Percentiles rank a stretch among this genome's conserved stretches.
phyloP scores from a whole-genome alignment of 2,113 vertebrate species.

The Cheirogaleus medius region DNA sequence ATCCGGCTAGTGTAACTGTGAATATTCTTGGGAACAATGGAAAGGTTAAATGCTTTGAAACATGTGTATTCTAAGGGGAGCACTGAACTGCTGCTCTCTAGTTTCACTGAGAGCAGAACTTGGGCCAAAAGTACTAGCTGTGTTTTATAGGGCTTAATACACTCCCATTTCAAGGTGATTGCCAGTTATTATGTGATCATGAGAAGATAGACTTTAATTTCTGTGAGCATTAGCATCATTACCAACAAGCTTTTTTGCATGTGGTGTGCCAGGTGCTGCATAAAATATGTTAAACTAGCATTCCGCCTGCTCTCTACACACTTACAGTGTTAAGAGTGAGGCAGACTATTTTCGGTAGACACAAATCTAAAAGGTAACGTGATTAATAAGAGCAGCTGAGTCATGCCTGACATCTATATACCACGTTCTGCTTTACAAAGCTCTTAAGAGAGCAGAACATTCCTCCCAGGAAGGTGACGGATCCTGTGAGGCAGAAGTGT shows the following conservation, averaged over 20 bases:
- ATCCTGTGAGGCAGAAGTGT: conserved; percentile 46
- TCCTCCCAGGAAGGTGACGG: conserved; percentile 36
- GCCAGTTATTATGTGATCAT: conserved; percentile 74
- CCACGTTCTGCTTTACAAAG: conserved; percentile 44
- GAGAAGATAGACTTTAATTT: conserved; percentile 75
- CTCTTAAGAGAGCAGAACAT: conserved; percentile 48
- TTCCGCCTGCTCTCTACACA: neutral
- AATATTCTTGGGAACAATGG: conserved; percentile 33
- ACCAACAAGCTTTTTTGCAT: conserved; percentile 54
- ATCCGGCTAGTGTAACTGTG: conserved; percentile 6
- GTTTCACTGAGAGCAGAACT: conserved; percentile 57
- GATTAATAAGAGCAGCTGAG: conserved; percentile 49
- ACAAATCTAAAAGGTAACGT: conserved; percentile 40
- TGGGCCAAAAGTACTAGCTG: conserved; percentile 65
- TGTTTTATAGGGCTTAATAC: conserved; percentile 71
- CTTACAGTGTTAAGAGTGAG: neutral
- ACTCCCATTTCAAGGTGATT: conserved; percentile 75
- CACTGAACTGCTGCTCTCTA: neutral
- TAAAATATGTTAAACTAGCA: conserved; percentile 55
- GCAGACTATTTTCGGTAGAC: conserved; percentile 12
- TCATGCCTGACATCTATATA: conserved; percentile 39
- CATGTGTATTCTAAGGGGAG: conserved; percentile 22
- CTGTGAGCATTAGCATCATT: conserved; percentile 59
- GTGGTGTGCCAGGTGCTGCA: conserved; percentile 67
- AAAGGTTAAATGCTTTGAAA: conserved; percentile 58